Evolutionary conservation across 2,888 invertebrate species (phyloP), one percentile per base, ranked within the genome.

Genomic region (Thymelicus sylvestris): DNA sequence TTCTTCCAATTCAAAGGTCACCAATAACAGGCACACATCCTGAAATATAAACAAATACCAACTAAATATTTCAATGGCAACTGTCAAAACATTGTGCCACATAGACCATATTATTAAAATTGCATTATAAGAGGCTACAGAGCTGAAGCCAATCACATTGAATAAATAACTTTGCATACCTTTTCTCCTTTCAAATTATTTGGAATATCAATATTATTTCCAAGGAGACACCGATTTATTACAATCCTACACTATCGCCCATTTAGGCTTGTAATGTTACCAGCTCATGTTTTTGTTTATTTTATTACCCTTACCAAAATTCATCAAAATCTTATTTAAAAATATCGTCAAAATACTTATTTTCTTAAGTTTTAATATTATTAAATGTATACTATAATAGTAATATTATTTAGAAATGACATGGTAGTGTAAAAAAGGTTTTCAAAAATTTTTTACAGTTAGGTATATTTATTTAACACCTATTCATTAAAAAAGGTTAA

Each of bases 211-310:
- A 92, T 93, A 91, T 74, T 88, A 93, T 93, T 91, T 91, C 92
- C 92, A 89, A 88, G 92, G 92, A 90, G 90, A 93, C 91, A 92
- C 87, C 90, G 92, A 92, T 92, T 87, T 91, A 92, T 85, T 90
- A 89, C 90, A 87, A 86, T 84, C 83, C 79, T 85, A 82, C 83
- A 77, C 82, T 80, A 83, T 90, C 86, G 83, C 83, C 88, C 86
- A 87, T 87, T 76, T 79, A 77, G 75, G 76, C 76, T 77, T 72
- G 67, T 72, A 75, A 80, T 84, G 85, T 89, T 88, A 79, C 85
- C 81, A 73, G 74, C 67, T 57, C 61, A 65, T 69, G 61, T 73
- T 71, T 55, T 5, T 5, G 7, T 24, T 55, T 55, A 7, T 15
- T 19, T 8, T 31, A 55, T 55, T 55, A 55, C 55, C 55, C 24